A percentile compares a stretch with the other conserved stretches of the same genome.
phyloP scores from a whole-genome alignment of 2,113 vertebrate species.

The Erinaceus europaeus region DNA sequence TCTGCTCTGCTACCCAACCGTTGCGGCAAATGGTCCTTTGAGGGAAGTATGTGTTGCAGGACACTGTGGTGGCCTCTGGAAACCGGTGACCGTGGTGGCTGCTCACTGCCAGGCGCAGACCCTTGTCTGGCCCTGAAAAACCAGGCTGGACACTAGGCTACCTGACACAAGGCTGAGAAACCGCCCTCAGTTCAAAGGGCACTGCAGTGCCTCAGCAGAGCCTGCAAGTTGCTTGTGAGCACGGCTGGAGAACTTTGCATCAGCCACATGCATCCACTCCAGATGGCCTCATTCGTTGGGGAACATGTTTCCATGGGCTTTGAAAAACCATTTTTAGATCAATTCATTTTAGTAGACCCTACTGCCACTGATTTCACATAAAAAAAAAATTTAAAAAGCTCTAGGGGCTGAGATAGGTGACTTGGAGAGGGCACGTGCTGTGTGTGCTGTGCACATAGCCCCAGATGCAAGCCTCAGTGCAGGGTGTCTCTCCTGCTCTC shows the following conservation, averaged over 20 bases:
- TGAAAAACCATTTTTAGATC: slow-evolving; percentile 23
- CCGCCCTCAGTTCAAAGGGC: neutral
- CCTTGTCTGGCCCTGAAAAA: neutral
- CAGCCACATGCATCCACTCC: neutral
- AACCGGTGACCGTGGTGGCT: too few relatives aligned
- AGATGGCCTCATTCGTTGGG: neutral
- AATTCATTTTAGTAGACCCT: slow-evolving; percentile 15
- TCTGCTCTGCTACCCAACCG: neutral
- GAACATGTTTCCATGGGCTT: neutral
- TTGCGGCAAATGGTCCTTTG: neutral
- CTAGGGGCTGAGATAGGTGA: too few relatives aligned
- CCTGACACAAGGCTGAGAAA: neutral
- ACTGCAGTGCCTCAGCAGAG: neutral
- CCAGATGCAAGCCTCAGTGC: too few relatives aligned
- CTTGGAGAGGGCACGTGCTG: neutral
- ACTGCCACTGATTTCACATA: neutral
- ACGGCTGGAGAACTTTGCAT: neutral
- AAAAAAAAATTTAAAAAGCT: too few relatives aligned
- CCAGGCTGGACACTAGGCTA: neutral
- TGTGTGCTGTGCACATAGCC: neutral
- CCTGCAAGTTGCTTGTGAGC: too few relatives aligned
- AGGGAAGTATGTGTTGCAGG: neutral
- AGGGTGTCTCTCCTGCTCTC: too few relatives aligned
- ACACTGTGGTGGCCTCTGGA: too few relatives aligned
- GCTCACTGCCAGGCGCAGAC: neutral